phyloP scores from a whole-genome alignment of 2,113 vertebrate genomes.

The Callaeas wilsoni region DNA sequence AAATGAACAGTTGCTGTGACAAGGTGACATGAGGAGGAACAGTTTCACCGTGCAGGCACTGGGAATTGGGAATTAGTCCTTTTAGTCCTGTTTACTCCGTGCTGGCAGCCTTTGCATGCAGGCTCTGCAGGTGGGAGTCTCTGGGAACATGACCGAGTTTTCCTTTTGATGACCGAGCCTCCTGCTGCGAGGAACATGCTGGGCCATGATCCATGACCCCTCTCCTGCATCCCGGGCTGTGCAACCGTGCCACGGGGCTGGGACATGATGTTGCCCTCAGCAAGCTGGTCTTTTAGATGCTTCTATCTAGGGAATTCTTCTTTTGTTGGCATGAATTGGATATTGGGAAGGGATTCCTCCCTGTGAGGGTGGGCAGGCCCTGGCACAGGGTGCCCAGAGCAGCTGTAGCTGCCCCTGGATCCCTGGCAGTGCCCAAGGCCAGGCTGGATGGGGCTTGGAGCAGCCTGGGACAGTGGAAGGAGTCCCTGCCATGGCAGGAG shows the following conservation, averaged over 20 bases:
- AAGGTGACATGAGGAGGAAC: background rate
- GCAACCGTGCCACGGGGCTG: background rate
- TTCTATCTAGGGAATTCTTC: background rate
- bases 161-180: background rate
- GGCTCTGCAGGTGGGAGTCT: background rate
- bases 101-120: background rate
- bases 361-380: background rate
- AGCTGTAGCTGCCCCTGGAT: background rate
- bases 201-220: background rate
- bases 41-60: background rate
- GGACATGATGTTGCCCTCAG: background rate
- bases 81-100: background rate
- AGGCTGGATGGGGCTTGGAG: background rate
- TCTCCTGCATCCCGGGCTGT: background rate
- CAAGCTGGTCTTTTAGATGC: accelerated
- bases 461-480: background rate
- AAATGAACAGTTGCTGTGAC: background rate
- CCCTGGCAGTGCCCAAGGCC: background rate
- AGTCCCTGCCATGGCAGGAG: background rate
- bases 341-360: background rate
- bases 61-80: slow-evolving; percentile 7
- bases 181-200: background rate
- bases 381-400: background rate
- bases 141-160: background rate
- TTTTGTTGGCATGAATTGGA: background rate